Evolutionary conservation across 2,113 vertebrate genomes (phyloP).

Genomic region (human (Homo sapiens)): GRCh38 chr13:98331501-98332000

Average conservation of each 20-base stretch:
- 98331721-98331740: not conserved
- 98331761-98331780: not conserved
- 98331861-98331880: not conserved
- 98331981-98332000: no score
- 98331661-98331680: not conserved
- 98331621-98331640: not conserved
- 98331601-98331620: not conserved
- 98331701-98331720: not conserved
- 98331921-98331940: not conserved
- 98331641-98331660: not conserved
- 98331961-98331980: not conserved
- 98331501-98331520: not conserved
- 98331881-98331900: not conserved
- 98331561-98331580: not conserved
- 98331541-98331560: not conserved
- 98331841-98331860: not conserved
- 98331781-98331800: not conserved
- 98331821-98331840: not conserved
- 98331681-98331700: not conserved
- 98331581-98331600: not conserved
- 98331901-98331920: not conserved
- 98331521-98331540: not conserved
- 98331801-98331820: not conserved
- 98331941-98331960: not conserved
- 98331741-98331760: rapidly evolving